These are phyloP conservation scores for Gastracanthus pulcherrimus DNA, from an alignment of 2,888 invertebrate genomes.

Conservation along the genomic window DNA sequence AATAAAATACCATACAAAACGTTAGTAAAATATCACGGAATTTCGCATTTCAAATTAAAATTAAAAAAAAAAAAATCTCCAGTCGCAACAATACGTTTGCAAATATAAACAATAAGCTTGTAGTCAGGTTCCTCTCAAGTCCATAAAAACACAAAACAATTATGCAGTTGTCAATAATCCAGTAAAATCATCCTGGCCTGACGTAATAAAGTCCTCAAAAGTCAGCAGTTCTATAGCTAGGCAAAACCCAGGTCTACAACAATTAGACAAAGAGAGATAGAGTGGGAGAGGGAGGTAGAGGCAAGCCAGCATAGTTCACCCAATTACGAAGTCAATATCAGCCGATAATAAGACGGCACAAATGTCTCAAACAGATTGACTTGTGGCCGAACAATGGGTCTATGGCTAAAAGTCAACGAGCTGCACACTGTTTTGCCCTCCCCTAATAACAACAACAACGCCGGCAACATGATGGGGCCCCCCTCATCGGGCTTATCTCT, in stretches of 20 bases:
- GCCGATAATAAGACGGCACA: background rate
- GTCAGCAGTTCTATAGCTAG: background rate
- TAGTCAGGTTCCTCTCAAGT: too few relatives aligned
- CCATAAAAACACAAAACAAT: too few relatives aligned
- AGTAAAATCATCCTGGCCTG: background rate
- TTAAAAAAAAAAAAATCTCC: too few relatives aligned
- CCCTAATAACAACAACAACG: background rate
- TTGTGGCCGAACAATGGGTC: slow-evolving; percentile 17
- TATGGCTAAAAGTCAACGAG: slow-evolving; percentile 51
- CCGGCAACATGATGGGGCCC: background rate
- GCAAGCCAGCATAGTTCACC: background rate
- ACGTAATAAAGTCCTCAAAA: background rate
- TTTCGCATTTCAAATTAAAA: too few relatives aligned
- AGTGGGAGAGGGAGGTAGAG: too few relatives aligned
- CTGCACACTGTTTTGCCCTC: background rate
- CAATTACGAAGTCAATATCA: slow-evolving; percentile 31
- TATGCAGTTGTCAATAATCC: too few relatives aligned
- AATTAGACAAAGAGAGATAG: too few relatives aligned
- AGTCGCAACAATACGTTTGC: too few relatives aligned
- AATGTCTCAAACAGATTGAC: background rate
- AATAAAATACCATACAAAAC: too few relatives aligned
- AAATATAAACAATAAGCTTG: too few relatives aligned
- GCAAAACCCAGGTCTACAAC: too few relatives aligned
- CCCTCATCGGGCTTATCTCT: background rate
- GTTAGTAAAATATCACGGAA: too few relatives aligned